A percentile compares a stretch with the other conserved stretches of the same genome.
Conservation (phyloP, 2,888 invertebrate species). For the Herminia tarsipennalis region DNA sequence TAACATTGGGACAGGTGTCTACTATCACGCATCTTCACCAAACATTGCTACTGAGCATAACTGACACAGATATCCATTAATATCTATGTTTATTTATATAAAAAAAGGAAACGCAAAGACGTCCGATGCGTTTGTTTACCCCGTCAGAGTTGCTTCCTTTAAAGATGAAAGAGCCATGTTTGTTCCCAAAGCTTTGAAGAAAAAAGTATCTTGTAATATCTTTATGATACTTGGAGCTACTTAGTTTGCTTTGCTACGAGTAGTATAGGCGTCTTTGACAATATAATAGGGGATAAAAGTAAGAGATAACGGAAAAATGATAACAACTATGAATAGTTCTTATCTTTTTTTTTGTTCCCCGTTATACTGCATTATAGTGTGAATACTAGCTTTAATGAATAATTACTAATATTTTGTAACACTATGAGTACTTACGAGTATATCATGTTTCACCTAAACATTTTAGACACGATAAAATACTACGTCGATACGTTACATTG, state of each 20-base stretch:
- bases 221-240: conserved; percentile 16
- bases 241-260: not conserved
- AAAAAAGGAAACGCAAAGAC: conserved; percentile 33
- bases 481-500: too few species aligned
- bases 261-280: too few species aligned
- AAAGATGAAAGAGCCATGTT: conserved; percentile 31
- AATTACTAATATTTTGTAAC: too few species aligned
- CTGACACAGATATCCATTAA: conserved; percentile 22
- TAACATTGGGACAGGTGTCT: conserved; percentile 1
- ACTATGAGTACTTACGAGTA: too few species aligned
- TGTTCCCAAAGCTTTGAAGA: conserved; percentile 12
- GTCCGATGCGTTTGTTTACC: conserved; percentile 34
- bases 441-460: too few species aligned
- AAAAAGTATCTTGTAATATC: conserved; percentile 17
- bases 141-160: conserved; percentile 28
- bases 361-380: too few species aligned
- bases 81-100: conserved; percentile 35
- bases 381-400: too few species aligned
- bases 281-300: too few species aligned
- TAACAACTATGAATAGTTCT: too few species aligned
- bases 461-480: too few species aligned
- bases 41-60: conserved; percentile 3
- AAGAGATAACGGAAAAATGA: too few species aligned
- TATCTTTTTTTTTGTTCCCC: too few species aligned
- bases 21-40: conserved; percentile 1